These are phyloP conservation scores for Toxonevra muliebris DNA, from an alignment of 2,888 invertebrate species.

Conservation along the genomic window DNA sequence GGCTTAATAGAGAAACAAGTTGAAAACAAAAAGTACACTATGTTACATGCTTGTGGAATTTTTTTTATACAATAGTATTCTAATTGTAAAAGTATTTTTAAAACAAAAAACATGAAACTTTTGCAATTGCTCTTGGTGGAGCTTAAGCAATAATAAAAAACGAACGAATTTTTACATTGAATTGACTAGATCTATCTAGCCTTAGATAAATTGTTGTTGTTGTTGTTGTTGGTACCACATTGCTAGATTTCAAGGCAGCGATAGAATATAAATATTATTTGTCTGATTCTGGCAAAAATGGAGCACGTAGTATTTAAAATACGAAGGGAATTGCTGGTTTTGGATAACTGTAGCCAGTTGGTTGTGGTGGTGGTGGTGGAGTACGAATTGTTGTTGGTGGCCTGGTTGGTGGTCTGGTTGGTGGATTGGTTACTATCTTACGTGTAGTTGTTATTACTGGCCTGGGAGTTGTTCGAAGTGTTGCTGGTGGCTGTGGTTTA, in stretches of 20 bases:
- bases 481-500: conserved; percentile 39
- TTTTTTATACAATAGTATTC: conserved; percentile 42
- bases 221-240: conserved; percentile 49
- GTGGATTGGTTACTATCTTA: conserved; percentile 25
- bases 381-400: too few species aligned
- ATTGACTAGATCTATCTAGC: conserved; percentile 64
- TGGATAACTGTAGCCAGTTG: conserved; percentile 57
- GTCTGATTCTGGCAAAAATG: conserved; percentile 26
- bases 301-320: conserved; percentile 46
- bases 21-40: conserved; percentile 32
- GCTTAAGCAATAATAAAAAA: conserved; percentile 25
- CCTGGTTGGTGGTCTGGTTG: conserved; percentile 31
- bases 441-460: conserved; percentile 32
- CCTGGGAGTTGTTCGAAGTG: conserved; percentile 26
- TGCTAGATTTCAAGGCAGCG: conserved; percentile 55
- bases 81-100: conserved; percentile 50
- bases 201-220: conserved; percentile 54
- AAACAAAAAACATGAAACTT: conserved; percentile 44
- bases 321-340: conserved; percentile 55
- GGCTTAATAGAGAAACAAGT: conserved; percentile 27
- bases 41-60: conserved; percentile 31
- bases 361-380: conserved; percentile 26
- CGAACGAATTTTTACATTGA: conserved; percentile 26
- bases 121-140: conserved; percentile 45
- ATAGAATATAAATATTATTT: conserved; percentile 23